Base-by-base conservation (phyloP, 2,888 invertebrate genomes). In the Dilophus febrilis region DNA sequence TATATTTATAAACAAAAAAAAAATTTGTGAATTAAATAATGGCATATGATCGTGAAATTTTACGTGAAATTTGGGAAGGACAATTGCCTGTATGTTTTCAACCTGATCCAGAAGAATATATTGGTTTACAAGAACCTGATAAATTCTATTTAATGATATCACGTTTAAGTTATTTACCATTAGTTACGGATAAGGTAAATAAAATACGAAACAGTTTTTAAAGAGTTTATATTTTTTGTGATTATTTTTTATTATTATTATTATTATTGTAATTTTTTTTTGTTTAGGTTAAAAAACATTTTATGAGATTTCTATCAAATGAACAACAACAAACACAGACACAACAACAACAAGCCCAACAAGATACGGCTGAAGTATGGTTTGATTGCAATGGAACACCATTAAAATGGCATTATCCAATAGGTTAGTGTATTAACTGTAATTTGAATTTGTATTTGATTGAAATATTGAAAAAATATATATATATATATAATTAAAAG, bases 351-450 rank as follows among this genome's bases (percentile, higher is more conserved):
- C n/a, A n/a, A n/a, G n/a, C n/a, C n/a, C n/a, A n/a, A n/a, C n/a
- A n/a, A n/a, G n/a, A n/a, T n/a, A n/a, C n/a, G n/a, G 77, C 75
- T 50, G 90, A 91, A 61, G 82, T 94, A 73, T 95, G 95, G 94
- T 65, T 95, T 42, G 92, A 92, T 54, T 90, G 74, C 54, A 86
- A 90, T 64, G 88, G 90, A 2, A 80, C 78, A 47, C 87, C 94
- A 2, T 61, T 95, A 14, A 92, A 90, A 61, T 87, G 92, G 81
- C 83, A 84, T 50, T 76, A 77, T 57, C 83, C 83, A 5, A 81
- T 83, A 50, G 68, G 68, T 51, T 48, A 45, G 33, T 19, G 3
- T 13, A 30, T 4, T 12, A 12, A 12, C 12, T n/a, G n/a, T n/a
- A n/a, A n/a, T 30, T 27, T 40, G 2, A 19, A n/a, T 26, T 31